Evolutionary conservation across 2,797 vertebrate genomes (phyloP).

Genomic region (Mormyrus hasselquistii): DNA sequence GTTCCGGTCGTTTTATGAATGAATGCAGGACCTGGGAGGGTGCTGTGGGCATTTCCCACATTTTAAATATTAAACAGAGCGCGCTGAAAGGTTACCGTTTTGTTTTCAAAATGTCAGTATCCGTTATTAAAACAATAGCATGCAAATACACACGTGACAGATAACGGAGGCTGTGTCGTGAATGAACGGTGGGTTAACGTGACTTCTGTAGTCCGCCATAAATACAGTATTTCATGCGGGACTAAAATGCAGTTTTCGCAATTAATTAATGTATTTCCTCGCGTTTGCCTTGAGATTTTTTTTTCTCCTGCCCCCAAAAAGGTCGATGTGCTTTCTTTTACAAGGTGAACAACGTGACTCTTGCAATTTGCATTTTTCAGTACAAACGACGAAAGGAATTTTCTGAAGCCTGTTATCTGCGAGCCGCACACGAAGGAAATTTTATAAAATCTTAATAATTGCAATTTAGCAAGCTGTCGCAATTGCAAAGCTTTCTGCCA

Average conservation of each 20-base stretch:
- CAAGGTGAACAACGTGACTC: neutral
- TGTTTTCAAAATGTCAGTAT: neutral
- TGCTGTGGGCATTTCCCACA: conserved; percentile 17
- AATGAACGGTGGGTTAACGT: neutral
- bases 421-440: neutral
- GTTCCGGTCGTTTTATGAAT: conserved; percentile 21
- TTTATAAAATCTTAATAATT: conserved; percentile 4
- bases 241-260: neutral
- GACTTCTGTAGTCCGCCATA: neutral
- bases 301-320: neutral
- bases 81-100: neutral
- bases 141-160: neutral
- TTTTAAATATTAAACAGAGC: conserved; percentile 12
- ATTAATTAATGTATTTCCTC: neutral
- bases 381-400: neutral
- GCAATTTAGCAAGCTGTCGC: neutral
- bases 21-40: conserved; percentile 15
- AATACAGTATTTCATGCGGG: neutral
- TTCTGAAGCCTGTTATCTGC: neutral
- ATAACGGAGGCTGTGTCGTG: neutral
- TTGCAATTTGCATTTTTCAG: conserved; percentile 4
- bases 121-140: neutral
- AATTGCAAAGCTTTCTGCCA: neutral
- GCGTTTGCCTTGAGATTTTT: neutral
- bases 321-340: neutral